A percentile compares a stretch with the other conserved stretches of the same genome.
Conservation (phyloP, 2,113 vertebrate species). For the Drymodes brunneopygia region DNA sequence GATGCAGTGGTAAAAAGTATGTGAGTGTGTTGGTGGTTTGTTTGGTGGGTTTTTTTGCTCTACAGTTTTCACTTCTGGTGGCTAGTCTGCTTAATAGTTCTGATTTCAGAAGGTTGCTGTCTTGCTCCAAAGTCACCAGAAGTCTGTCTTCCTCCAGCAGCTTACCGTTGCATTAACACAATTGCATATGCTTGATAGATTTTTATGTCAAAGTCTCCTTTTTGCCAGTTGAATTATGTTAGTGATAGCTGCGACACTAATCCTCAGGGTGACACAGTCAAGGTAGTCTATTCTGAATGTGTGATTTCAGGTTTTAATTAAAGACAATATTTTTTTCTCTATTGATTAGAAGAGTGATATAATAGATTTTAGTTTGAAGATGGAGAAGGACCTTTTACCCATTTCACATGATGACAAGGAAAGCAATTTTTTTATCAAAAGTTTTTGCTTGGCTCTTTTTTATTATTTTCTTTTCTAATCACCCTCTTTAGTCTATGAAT, state of each 20-base stretch:
- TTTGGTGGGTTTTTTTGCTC: not conserved
- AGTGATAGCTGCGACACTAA: not conserved
- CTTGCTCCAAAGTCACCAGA: not conserved
- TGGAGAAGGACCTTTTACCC: not conserved
- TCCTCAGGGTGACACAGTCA: not conserved
- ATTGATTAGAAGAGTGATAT: not conserved
- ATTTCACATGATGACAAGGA: not conserved
- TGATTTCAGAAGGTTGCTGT: not conserved
- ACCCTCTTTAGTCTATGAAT: not conserved
- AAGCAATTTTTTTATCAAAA: not conserved
- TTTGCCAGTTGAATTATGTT: not conserved
- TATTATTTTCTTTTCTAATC: not conserved
- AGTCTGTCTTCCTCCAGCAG: not conserved
- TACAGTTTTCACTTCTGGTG: not conserved
- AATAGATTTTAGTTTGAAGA: not conserved
- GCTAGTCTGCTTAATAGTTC: not conserved
- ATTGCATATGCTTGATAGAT: not conserved
- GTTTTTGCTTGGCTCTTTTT: not conserved
- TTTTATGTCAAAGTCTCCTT: not conserved
- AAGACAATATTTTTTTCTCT: not conserved
- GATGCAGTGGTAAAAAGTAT: not conserved
- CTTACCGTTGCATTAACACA: not conserved
- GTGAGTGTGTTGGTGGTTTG: rapidly evolving
- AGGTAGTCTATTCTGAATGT: not conserved
- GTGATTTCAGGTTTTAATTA: not conserved